phyloP scores from a whole-genome alignment of 2,888 invertebrate species.

The Lamellibrachia columna region DNA sequence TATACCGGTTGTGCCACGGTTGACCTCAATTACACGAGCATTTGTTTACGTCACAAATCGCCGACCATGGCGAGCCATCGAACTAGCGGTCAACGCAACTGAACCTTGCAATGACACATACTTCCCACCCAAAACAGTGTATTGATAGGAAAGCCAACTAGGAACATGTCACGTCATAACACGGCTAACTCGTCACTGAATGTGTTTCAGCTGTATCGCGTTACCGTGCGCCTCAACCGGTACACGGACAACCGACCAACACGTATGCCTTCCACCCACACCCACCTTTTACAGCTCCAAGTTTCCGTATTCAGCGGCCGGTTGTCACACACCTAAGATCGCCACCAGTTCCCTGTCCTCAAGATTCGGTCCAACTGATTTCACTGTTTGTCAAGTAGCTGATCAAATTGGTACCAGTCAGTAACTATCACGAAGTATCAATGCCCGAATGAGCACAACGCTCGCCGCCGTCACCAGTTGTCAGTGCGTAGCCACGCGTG shows the following conservation, averaged over 20 bases:
- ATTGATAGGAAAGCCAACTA: not conserved
- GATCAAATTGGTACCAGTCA: not conserved
- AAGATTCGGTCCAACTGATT: not conserved
- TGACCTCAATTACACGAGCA: no score
- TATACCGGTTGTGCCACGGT: no score
- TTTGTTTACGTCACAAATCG: no score
- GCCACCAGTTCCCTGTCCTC: not conserved
- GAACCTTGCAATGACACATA: no score
- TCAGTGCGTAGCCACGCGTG: not conserved
- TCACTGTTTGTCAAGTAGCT: not conserved
- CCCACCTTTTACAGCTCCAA: not conserved
- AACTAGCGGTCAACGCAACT: no score
- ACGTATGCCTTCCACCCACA: not conserved
- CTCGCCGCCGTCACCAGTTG: not conserved
- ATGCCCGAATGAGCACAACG: not conserved
- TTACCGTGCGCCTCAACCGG: not conserved
- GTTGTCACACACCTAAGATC: not conserved
- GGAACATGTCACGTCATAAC: not conserved
- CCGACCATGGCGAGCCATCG: no score
- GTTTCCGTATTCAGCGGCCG: not conserved
- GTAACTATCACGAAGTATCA: not conserved
- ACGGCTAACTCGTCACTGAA: not conserved
- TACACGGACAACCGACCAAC: not conserved
- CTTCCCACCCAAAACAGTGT: not conserved
- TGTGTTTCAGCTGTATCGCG: not conserved